phyloP scores from a whole-genome alignment of 1,140 invertebrate species.

The Caenorhabditis latens region DNA sequence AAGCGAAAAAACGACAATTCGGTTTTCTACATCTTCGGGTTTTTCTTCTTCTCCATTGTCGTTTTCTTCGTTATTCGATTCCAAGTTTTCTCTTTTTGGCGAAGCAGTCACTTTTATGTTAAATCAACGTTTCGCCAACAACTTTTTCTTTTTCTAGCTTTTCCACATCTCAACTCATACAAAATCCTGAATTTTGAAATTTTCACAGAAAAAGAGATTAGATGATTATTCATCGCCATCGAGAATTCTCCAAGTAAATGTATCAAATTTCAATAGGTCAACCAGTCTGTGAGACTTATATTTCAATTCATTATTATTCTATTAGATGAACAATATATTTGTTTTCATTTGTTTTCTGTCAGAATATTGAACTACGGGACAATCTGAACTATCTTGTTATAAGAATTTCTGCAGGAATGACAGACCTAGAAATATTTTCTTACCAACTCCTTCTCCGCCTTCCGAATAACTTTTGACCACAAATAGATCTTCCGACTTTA shows the following conservation, averaged over 20 bases:
- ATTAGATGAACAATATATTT: too few species aligned
- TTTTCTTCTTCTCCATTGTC: not conserved
- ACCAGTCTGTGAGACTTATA: too few species aligned
- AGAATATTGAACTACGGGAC: too few species aligned
- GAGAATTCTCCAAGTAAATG: not conserved
- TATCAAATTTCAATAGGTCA: not conserved
- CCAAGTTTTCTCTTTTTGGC: not conserved
- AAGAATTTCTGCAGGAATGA: too few species aligned
- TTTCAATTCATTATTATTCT: too few species aligned
- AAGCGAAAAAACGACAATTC: not conserved
- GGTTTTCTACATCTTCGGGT: not conserved
- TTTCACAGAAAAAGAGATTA: too few species aligned
- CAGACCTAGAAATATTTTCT: too few species aligned
- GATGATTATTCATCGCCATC: too few species aligned
- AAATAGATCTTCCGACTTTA: not conserved
- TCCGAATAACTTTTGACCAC: not conserved
- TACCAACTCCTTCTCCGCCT: too few species aligned
- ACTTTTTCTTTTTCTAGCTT: not conserved
- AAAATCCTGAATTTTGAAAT: too few species aligned
- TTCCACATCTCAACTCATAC: not conserved
- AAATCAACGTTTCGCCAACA: not conserved
- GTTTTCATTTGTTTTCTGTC: too few species aligned
- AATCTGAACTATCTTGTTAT: too few species aligned
- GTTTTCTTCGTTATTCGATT: conserved; percentile 15
- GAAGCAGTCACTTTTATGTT: not conserved